A percentile compares a stretch with the other conserved stretches of the same genome.
Conservation (phyloP, 2,888 invertebrate species). For the Vannuccia rotundouncinata region DNA sequence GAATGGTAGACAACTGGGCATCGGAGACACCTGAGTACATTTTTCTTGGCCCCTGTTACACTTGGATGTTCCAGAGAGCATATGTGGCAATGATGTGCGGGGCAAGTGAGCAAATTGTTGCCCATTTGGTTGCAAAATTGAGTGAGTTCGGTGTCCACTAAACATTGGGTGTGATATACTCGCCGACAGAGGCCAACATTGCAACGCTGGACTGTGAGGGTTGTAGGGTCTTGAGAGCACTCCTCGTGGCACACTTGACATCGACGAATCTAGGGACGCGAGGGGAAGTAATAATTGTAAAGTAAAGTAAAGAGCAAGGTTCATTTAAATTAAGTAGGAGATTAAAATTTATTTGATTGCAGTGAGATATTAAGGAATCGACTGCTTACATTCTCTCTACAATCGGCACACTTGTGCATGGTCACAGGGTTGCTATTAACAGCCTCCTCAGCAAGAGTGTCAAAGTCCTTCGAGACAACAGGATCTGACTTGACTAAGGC, state of each 20-base stretch:
- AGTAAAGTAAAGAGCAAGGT: too few species aligned
- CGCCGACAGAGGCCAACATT: neutral
- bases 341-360: too few species aligned
- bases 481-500: neutral
- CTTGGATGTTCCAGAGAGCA: slow-evolving; percentile 15
- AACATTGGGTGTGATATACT: slow-evolving; percentile 15
- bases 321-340: too few species aligned
- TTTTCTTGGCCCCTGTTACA: neutral
- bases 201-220: neutral
- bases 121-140: neutral
- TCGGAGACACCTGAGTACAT: neutral
- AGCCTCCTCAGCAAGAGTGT: too few species aligned
- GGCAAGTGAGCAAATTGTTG: slow-evolving; percentile 5
- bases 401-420: too few species aligned
- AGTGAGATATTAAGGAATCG: too few species aligned
- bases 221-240: neutral
- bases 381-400: too few species aligned
- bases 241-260: neutral
- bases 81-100: slow-evolving; percentile 13
- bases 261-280: neutral
- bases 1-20: slow-evolving; percentile 11
- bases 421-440: too few species aligned
- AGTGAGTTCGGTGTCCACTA: neutral
- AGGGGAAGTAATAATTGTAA: too few species aligned
- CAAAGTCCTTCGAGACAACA: neutral